Percentiles rank a stretch among this genome's conserved stretches.
Evolutionary conservation across 2,888 invertebrate genomes (phyloP).

Genomic region (Stegophylla sp.): DNA sequence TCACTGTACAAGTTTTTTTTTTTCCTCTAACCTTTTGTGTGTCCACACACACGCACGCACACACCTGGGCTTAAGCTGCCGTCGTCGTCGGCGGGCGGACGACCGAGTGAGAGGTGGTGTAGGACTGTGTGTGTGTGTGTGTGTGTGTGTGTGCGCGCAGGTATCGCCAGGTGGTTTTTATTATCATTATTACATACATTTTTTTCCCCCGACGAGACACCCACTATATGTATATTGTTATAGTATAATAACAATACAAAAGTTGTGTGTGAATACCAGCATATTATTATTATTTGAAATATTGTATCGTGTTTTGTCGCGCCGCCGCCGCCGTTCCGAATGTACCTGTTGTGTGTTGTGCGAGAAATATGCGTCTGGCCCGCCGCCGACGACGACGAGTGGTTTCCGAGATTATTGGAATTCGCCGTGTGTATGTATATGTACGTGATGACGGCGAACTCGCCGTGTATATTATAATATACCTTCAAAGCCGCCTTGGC

Average conservation of each 20-base stretch:
- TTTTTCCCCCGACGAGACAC: constrained; percentile 36
- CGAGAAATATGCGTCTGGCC: constrained; percentile 4
- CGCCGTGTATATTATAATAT: neutral
- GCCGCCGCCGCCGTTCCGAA: constrained; percentile 3
- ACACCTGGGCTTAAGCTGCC: constrained; percentile 44
- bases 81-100: neutral
- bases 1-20: constrained; percentile 48
- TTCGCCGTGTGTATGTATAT: neutral
- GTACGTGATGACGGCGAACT: neutral
- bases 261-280: constrained; percentile 15
- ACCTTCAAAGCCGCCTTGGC: constrained; percentile 50
- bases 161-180: constrained; percentile 57
- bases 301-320: neutral
- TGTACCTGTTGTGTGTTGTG: constrained; percentile 47
- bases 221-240: constrained; percentile 14
- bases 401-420: constrained; percentile 14
- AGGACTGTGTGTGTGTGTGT: constrained; percentile 2
- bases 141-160: neutral
- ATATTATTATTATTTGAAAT: no score
- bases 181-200: constrained; percentile 4
- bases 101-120: constrained; percentile 6
- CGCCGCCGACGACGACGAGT: neutral
- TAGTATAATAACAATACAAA: constrained; percentile 23
- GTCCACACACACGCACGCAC: constrained; percentile 32
- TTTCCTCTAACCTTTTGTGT: constrained; percentile 51